Evolutionary conservation across 1,140 invertebrate species (phyloP).

Genomic region (Brachionus sp.): DNA sequence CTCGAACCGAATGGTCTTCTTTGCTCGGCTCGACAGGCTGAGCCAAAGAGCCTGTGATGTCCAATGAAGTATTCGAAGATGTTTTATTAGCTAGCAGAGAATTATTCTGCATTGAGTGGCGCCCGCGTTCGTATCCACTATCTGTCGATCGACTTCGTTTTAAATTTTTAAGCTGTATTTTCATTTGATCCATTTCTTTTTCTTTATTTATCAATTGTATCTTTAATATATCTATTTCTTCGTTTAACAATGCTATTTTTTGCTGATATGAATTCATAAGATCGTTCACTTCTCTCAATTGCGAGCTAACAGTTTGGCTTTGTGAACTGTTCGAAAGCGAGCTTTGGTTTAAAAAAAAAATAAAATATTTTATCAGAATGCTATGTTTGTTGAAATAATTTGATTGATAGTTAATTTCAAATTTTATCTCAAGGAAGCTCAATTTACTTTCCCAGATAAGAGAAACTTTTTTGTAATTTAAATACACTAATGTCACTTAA

Average conservation of each 20-base stretch:
- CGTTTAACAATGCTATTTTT: constrained; percentile 43
- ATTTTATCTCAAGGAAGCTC: neutral
- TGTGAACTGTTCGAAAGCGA: constrained; percentile 26
- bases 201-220: constrained; percentile 24
- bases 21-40: neutral
- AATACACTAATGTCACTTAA: neutral
- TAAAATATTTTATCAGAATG: neutral
- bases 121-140: constrained; percentile 17
- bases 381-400: too few species aligned
- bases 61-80: neutral
- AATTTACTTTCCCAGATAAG: too few species aligned
- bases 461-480: neutral
- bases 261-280: constrained; percentile 46
- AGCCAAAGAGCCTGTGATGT: neutral
- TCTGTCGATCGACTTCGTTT: constrained; percentile 42
- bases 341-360: too few species aligned
- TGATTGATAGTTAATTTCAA: too few species aligned
- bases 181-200: constrained; percentile 43
- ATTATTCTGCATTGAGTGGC: constrained; percentile 21
- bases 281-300: constrained; percentile 43
- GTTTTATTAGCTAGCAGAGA: neutral
- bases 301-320: neutral
- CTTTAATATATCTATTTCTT: constrained; percentile 35
- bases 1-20: neutral
- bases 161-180: constrained; percentile 41